phyloP scores from a whole-genome alignment of 2,888 invertebrate genomes.

The Alloplasta piceator region DNA sequence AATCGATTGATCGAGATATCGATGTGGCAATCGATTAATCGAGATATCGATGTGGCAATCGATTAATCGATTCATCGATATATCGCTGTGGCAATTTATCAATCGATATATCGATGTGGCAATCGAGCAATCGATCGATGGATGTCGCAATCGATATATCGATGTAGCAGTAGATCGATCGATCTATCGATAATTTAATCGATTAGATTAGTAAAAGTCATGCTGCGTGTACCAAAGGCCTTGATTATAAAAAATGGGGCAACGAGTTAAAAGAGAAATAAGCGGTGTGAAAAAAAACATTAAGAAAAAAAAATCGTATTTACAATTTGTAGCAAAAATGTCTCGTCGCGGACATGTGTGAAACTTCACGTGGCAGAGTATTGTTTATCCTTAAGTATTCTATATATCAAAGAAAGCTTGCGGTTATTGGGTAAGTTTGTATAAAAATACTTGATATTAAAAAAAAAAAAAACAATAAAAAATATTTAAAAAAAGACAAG shows the following conservation, averaged over 20 bases:
- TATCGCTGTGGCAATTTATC: conserved; percentile 2
- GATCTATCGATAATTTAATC: too few species aligned
- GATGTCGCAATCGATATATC: conserved; percentile 3
- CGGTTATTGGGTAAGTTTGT: conserved; percentile 42
- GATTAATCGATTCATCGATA: too few species aligned
- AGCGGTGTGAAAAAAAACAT: too few species aligned
- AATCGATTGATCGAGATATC: conserved; percentile 22
- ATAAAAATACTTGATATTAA: conserved; percentile 57
- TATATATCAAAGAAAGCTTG: conserved; percentile 43
- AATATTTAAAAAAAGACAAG: neutral
- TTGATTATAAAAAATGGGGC: neutral
- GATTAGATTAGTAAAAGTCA: conserved; percentile 7
- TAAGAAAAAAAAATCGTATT: conserved; percentile 22
- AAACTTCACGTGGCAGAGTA: conserved; percentile 51
- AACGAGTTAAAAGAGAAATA: too few species aligned
- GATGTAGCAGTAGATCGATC: too few species aligned
- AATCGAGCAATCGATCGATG: too few species aligned
- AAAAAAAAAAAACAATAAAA: conserved; percentile 35
- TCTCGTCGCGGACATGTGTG: conserved; percentile 23
- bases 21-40: too few species aligned
- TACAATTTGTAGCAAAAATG: conserved; percentile 50
- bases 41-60: too few species aligned
- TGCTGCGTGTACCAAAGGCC: conserved; percentile 30
- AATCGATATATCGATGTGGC: too few species aligned
- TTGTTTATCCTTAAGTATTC: conserved; percentile 26